Base-by-base conservation (phyloP, 2,888 invertebrate species). In the Agrochola litura region DNA sequence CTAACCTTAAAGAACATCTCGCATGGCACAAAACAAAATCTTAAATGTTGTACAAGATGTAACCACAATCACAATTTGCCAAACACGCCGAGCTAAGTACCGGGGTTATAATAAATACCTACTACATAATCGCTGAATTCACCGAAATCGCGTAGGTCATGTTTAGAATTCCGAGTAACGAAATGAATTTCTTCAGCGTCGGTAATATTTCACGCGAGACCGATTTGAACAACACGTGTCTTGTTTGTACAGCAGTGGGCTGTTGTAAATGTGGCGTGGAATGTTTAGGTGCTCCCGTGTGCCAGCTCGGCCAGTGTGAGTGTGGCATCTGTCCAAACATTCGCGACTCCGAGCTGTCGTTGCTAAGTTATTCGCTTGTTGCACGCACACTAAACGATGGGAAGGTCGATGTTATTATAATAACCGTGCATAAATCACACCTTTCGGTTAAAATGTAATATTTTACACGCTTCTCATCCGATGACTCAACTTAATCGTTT, bases 271-370 rank as follows among this genome's bases (percentile, higher is more conserved):
- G 92, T 92, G 90, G 87, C 90, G 88, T 82, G 90, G 89, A 91
- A 91, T 92, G 90, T 91, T 85, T 89, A 88, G 86, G 76, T 83
- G 85, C 79, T 84, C 82, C 77, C 73, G 75, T 77, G 74, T 60
- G 81, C 81, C 79, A 63, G 85, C 43, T 56, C 65, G 68, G 74
- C 67, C 70, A 76, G 77, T 81, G 76, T 65, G 85, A 81, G 82
- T 84, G 88, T 93, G 93, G 93, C 93, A 93, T 91, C 92, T 93
- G 92, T 93, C 93, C 93, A 93, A 93, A 93, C 92, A 92, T 87
- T 90, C 86, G 84, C 89, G 85, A 88, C 86, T 79, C 77, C 80
- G 79, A 83, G 72, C 86, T 91, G 89, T 90, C 92, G 90, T 89
- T 91, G 90, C 88, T 90, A 88, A 90, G 89, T 90, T 92, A 91